Conservation (phyloP, 2,888 invertebrate genomes). For the Pachycephus smyrnensis region DNA sequence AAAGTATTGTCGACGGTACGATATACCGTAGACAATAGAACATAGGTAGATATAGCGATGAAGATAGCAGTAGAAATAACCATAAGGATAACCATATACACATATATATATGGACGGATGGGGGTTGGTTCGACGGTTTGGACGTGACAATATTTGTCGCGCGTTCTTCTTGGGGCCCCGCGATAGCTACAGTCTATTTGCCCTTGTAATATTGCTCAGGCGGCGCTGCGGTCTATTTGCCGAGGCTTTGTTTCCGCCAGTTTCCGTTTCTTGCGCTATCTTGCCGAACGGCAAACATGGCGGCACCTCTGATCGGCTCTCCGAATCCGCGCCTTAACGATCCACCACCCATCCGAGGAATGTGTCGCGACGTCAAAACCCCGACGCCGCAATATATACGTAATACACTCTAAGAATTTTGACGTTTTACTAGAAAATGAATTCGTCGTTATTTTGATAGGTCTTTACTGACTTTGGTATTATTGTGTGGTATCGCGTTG, state of each 20-base stretch:
- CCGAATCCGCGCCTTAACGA: conserved; percentile 42
- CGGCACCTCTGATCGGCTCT: conserved; percentile 52
- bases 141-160: conserved; percentile 59
- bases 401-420: too few species aligned
- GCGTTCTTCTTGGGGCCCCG: conserved; percentile 17
- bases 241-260: conserved; percentile 64
- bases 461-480: too few species aligned
- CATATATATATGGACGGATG: neutral
- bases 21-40: too few species aligned
- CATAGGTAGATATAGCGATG: too few species aligned
- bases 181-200: conserved; percentile 51
- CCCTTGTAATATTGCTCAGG: conserved; percentile 56
- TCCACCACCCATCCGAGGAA: conserved; percentile 25
- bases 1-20: neutral
- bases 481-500: too few species aligned
- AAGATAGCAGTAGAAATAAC: too few species aligned
- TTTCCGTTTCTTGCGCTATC: conserved; percentile 64
- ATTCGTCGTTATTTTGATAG: too few species aligned
- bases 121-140: conserved; percentile 12
- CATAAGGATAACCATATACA: too few species aligned
- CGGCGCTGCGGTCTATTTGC: conserved; percentile 53
- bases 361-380: conserved; percentile 31
- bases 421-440: too few species aligned
- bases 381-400: conserved; percentile 25
- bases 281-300: conserved; percentile 54